A percentile compares a stretch with the other conserved stretches of the same genome.
Conservation (phyloP, 2,113 vertebrate species). For the Panthera tigris region DNA sequence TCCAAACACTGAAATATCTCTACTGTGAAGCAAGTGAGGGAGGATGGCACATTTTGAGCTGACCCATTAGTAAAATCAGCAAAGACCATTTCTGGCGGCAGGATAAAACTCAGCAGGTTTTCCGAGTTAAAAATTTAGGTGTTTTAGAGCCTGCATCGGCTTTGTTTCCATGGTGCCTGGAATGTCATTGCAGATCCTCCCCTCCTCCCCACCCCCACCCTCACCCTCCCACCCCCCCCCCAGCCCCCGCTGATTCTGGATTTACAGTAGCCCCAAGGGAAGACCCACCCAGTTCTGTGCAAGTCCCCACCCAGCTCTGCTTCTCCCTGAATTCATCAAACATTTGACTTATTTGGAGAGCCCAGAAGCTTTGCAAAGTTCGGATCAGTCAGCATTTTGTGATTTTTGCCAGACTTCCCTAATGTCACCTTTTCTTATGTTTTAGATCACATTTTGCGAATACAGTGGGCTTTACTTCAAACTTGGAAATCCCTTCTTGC, state of each 20-base stretch:
- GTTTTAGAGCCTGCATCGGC: not conserved
- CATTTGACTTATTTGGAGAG: not conserved
- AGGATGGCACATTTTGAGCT: not conserved
- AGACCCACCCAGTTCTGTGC: not conserved
- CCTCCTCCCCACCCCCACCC: not conserved
- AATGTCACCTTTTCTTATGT: not conserved
- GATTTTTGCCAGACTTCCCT: not conserved
- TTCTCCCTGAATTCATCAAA: not conserved
- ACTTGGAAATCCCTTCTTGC: not conserved
- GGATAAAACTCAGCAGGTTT: not conserved
- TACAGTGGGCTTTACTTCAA: not conserved
- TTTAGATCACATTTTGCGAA: constrained; percentile 19
- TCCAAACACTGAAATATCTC: not conserved
- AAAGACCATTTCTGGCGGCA: not conserved
- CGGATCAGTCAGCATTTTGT: not conserved
- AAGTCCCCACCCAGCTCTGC: not conserved
- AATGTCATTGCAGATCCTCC: not conserved
- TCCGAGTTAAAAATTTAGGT: not conserved
- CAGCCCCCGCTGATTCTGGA: not conserved
- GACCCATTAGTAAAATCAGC: not conserved
- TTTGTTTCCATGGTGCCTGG: not conserved
- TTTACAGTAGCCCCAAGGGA: not conserved
- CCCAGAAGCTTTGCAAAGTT: not conserved
- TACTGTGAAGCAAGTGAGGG: not conserved
- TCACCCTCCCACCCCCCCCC: too few species aligned